Base-by-base conservation (phyloP, 1,140 invertebrate genomes). In the Meloidogyne chitwoodi region DNA sequence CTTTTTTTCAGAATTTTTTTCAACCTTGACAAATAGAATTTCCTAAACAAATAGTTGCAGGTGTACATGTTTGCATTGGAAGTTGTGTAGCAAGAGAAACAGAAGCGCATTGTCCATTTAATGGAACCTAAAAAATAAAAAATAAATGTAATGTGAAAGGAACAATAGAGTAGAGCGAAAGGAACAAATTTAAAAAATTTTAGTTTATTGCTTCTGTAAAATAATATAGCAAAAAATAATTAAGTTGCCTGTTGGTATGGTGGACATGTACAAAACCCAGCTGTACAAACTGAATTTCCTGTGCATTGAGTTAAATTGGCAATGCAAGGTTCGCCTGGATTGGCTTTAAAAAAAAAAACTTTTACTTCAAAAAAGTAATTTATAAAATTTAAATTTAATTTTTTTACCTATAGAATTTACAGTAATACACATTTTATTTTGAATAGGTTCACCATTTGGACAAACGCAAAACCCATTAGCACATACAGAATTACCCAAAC, bases 341-440 rank as follows among this genome's bases (percentile, higher is more conserved):
- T 64, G 6, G 80, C 80, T 84, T 27, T 8, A 38, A 10, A 62
- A 77, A 56, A n/a, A 31, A 31, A 44, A 31, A 79, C 2, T 75
- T 31, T 31, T 79, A 27, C n/a, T 27, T 68, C 74, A 67, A 12
- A 24, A 41, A 24, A 41, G 16, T n/a, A 34, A 34, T 34, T 10
- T 34, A 4, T 34, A 16, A 41, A 41, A 41, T 19, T 71, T 0
- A 26, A 41, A 41, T n/a, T n/a, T 70, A 22, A 27, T n/a, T 71
- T 71, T 38, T 29, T 66, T 48, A 83, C 81, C 79, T 19, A 81
- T 72, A 12, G 80, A 76, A 66, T 82, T 82, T 12, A 84, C 73
- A 22, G 82, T 81, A 48, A 82, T 74, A 72, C 80, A 82, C 68
- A 82, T 68, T 24, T 81, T 75, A 68, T 84, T 83, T 44, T 84